These are phyloP conservation scores for Endotricha flammealis DNA, from an alignment of 2,888 invertebrate species.

Conservation along the genomic window DNA sequence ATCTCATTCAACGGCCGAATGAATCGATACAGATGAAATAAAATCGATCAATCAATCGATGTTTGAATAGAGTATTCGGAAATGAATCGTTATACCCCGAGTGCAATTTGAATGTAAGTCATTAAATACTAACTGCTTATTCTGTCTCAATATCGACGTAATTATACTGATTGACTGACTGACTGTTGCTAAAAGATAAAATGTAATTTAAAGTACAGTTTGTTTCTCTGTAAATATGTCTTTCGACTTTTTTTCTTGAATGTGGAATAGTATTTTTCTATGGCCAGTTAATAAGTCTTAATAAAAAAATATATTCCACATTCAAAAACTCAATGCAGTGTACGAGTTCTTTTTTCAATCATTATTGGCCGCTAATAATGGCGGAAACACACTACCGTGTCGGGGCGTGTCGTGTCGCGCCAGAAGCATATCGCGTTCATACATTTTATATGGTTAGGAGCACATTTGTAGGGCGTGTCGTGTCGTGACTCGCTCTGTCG, in stretches of 20 bases:
- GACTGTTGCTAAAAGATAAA: no score
- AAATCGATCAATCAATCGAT: conserved; percentile 71
- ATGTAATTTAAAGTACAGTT: no score
- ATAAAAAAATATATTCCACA: conserved; percentile 18
- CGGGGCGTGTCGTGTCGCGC: no score
- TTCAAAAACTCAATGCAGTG: conserved; percentile 16
- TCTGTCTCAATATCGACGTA: conserved; percentile 2
- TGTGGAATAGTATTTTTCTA: no score
- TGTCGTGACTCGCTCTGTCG: no score
- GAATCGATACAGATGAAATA: conserved; percentile 65
- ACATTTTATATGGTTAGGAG: no score
- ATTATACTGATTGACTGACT: conserved; percentile 4
- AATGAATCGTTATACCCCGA: conserved; percentile 30
- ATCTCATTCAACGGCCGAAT: conserved; percentile 54
- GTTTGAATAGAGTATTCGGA: conserved; percentile 58
- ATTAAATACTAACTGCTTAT: conserved; percentile 6
- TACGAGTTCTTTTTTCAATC: conserved; percentile 11
- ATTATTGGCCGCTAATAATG: conserved; percentile 36
- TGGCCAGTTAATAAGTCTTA: no score
- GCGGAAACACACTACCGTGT: no score
- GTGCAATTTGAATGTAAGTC: conserved; percentile 16
- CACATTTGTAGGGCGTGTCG: no score
- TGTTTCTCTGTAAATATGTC: no score
- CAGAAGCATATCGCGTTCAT: no score
- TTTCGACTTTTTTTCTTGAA: no score